These are phyloP conservation scores for Hyperoodon ampullatus DNA, from an alignment of 2,113 vertebrate genomes.

Conservation along the genomic window DNA sequence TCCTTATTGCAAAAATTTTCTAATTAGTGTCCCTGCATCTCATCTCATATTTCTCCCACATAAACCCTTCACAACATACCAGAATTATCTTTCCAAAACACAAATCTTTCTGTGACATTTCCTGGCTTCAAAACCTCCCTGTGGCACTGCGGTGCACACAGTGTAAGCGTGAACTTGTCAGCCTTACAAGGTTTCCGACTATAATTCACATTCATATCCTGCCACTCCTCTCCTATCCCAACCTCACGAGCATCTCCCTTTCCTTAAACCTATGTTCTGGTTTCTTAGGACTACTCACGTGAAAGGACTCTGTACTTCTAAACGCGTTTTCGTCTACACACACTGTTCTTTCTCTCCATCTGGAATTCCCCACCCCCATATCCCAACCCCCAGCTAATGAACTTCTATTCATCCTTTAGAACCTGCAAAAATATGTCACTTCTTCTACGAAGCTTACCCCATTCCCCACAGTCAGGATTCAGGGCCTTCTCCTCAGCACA, in stretches of 20 bases:
- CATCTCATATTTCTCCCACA: constrained; percentile 11
- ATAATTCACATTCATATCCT: background rate
- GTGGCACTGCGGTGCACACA: background rate
- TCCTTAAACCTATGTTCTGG: background rate
- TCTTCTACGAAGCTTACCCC: background rate
- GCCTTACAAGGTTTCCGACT: background rate
- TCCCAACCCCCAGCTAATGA: background rate
- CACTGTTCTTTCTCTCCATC: background rate
- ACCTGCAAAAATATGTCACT: background rate
- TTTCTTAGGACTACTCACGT: background rate
- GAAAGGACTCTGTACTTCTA: background rate
- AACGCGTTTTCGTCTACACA: background rate
- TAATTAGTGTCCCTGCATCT: constrained; percentile 49
- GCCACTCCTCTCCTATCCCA: background rate
- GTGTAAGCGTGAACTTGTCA: background rate
- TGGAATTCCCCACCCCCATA: background rate
- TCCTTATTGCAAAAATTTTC: constrained; percentile 42
- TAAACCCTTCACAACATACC: constrained; percentile 3
- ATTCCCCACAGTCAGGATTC: background rate
- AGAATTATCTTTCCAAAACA: constrained; percentile 46
- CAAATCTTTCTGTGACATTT: constrained; percentile 22
- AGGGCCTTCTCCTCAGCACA: background rate
- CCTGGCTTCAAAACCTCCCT: background rate
- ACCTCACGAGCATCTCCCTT: background rate
- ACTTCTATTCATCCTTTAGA: background rate